phyloP scores from a whole-genome alignment of 2,888 invertebrate species.

The Dione juno region DNA sequence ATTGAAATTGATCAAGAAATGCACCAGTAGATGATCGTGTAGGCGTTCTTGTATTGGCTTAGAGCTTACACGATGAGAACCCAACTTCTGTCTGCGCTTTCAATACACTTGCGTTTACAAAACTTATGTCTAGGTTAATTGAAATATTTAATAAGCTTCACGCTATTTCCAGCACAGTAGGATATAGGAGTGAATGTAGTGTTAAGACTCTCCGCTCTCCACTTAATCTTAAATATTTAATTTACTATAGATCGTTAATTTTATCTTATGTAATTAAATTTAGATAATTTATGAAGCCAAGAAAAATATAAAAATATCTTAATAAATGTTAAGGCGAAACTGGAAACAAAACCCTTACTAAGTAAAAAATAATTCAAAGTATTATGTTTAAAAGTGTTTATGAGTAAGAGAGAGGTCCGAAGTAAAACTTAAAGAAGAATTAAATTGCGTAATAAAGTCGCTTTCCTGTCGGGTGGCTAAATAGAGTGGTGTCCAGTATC shows the following conservation, averaged over 20 bases:
- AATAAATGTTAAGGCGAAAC: too few species aligned
- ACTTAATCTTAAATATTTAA: not conserved
- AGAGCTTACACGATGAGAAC: not conserved
- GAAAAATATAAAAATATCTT: too few species aligned
- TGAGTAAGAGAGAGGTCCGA: not conserved
- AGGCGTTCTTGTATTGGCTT: not conserved
- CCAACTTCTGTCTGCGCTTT: not conserved
- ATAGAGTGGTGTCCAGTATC: constrained; percentile 52
- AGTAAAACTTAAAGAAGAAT: constrained; percentile 5
- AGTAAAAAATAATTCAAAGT: too few species aligned
- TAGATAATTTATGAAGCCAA: too few species aligned
- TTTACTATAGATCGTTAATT: too few species aligned
- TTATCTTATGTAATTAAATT: too few species aligned
- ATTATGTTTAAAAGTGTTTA: too few species aligned
- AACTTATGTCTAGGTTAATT: not conserved
- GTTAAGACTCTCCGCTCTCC: not conserved
- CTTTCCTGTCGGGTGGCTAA: constrained; percentile 49
- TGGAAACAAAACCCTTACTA: too few species aligned
- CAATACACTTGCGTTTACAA: not conserved
- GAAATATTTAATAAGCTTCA: not conserved
- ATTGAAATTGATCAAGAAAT: constrained; percentile 1
- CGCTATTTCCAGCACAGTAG: too few species aligned
- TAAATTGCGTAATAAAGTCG: constrained; percentile 20
- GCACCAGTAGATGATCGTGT: not conserved
- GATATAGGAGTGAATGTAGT: too few species aligned